A percentile compares a stretch with the other conserved stretches of the same genome.
These are phyloP conservation scores for Aplysina aerophoba DNA, from an alignment of 37 sponge, comb jelly and placozoan genomes.

Conservation along the genomic window DNA sequence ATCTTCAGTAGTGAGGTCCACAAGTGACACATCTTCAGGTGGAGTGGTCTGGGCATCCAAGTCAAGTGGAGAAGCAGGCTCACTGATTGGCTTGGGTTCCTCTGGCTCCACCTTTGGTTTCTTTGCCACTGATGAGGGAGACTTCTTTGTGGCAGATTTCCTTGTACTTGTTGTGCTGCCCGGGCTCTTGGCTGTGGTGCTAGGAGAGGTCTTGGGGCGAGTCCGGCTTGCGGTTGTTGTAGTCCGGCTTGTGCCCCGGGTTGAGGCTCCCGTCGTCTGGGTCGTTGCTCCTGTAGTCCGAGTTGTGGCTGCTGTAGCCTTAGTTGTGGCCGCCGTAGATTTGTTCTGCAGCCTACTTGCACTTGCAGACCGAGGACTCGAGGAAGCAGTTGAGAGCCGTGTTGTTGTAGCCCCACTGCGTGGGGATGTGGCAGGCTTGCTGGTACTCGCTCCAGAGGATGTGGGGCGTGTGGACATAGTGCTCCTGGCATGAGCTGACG, in stretches of 20 bases:
- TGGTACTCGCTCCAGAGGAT: background rate
- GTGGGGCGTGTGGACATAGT: background rate
- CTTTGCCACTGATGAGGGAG: too few relatives aligned
- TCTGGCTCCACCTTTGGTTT: too few relatives aligned
- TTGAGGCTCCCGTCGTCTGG: background rate
- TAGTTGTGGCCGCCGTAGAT: background rate
- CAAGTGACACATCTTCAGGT: too few relatives aligned
- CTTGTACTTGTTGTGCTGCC: too few relatives aligned
- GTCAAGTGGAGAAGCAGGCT: too few relatives aligned
- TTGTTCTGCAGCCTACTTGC: background rate
- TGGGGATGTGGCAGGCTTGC: background rate
- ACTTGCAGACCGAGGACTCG: background rate
- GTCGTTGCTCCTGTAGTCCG: background rate
- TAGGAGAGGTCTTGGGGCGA: too few relatives aligned
- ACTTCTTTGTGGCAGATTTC: too few relatives aligned
- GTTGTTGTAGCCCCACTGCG: background rate
- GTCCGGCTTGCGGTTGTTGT: background rate
- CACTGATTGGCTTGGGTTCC: too few relatives aligned
- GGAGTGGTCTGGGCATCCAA: too few relatives aligned
- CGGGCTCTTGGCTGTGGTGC: too few relatives aligned
- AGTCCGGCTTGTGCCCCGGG: background rate
- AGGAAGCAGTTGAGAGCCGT: too few relatives aligned
- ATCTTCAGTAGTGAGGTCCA: too few relatives aligned
- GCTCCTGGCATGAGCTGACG: slow-evolving; percentile 6
- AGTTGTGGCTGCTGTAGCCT: slow-evolving; percentile 2